Base-by-base conservation (phyloP, 2,888 invertebrate species). In the Aphidius colemani region DNA sequence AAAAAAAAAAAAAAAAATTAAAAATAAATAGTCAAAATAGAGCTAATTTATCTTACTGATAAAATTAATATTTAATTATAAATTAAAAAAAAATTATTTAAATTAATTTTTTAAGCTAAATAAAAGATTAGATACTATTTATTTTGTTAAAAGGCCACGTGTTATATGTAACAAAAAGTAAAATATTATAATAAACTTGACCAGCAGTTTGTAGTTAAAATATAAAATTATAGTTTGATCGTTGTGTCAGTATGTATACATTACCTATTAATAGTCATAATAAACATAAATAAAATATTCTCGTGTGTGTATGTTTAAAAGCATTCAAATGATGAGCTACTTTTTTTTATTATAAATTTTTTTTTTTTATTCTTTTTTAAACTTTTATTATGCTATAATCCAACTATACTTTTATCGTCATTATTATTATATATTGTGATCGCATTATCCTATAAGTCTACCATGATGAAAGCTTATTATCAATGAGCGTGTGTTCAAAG, bases 251-350 rank as follows among this genome's bases (percentile, higher is more conserved):
- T 59, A 53, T 46, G 64, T 66, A 70, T 66, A 66, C 66, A 69
- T 67, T 66, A 67, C 64, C 70, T 70, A 69, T 70, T 70, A 68
- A 70, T 70, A 70, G 69, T 66, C 7, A 30, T 30, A 30, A 30
- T 30, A 30, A 4, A 13, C 48, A 48, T 11, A 48, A 48, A 48
- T 13, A 8, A 30, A 13, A 30, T 10, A 45, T 44, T 57, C 39
- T 57, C 2, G 10, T 57, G 45, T 39, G 45, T 56, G 5, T 13
- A 13, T 13, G 11, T 13, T 11, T 13, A 48, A 11, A 13, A 48
- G 13, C 11, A 11, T 45, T 44, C 18, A 45, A 45, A 56, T 45
- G 44, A 30, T 11, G 53, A 11, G 44, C 45, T 8, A 7, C n/a
- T n/a, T n/a, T 10, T 30, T 40, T 44, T 56, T 30, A 9, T 45